A percentile compares a stretch with the other conserved stretches of the same genome.
These are phyloP conservation scores for Diabrotica undecimpunctata DNA, from an alignment of 1,140 invertebrate genomes.

Conservation along the genomic window DNA sequence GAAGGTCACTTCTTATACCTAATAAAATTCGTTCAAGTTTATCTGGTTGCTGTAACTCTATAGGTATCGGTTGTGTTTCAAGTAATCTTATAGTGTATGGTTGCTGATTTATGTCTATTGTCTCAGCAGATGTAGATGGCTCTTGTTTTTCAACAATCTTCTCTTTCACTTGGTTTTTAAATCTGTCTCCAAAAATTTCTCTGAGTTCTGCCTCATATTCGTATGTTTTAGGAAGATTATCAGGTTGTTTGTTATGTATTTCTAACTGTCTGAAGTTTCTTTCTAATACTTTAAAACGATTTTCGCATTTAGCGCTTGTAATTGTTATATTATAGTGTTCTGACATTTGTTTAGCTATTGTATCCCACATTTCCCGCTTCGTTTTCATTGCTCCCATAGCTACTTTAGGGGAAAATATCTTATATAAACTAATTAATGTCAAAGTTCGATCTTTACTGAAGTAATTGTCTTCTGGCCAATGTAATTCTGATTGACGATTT, in stretches of 20 bases:
- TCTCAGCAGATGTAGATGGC: not conserved
- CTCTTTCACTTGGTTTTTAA: not conserved
- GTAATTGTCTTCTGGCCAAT: not conserved
- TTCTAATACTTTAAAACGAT: conserved; percentile 5
- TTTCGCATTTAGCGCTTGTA: conserved; percentile 5
- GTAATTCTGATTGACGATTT: not conserved
- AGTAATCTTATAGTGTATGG: not conserved
- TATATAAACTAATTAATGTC: not conserved
- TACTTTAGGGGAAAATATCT: not conserved
- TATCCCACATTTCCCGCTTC: not conserved
- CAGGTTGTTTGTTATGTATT: not conserved
- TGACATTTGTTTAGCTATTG: not conserved
- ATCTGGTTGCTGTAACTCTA: not conserved
- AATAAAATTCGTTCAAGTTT: not conserved
- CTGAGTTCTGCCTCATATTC: conserved; percentile 1
- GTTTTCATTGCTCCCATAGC: not conserved
- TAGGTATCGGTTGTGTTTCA: not conserved
- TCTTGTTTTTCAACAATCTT: not conserved
- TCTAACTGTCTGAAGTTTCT: not conserved
- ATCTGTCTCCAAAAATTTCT: conserved; percentile 2
- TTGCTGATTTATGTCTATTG: not conserved
- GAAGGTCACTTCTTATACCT: not conserved
- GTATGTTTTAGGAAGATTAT: not conserved
- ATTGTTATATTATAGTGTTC: not conserved
- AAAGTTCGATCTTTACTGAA: not conserved